Base-by-base conservation (phyloP, 2,888 invertebrate genomes). In the Clivina fossor region DNA sequence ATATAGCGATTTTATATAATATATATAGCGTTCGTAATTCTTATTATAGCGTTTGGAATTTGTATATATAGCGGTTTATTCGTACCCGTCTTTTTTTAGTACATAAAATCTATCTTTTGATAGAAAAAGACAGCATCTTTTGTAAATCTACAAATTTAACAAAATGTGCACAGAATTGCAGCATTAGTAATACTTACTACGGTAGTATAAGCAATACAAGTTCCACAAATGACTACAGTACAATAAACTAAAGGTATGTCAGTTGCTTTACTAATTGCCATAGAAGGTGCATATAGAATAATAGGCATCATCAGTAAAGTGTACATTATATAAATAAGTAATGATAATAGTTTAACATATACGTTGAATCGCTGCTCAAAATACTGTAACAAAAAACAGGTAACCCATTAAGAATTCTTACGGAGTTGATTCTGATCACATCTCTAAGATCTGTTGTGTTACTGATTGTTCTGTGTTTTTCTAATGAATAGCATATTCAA, bases 261-360 rank as follows among this genome's bases (percentile, higher is more conserved):
- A 2, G 44, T 53, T 15, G 37, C 37, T 19, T 53, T 43, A 35
- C 37, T 35, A 3, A 53, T 18, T 4, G 53, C 53, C 4, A 53
- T 26, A 3, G 53, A 32, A 0, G 53, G 53, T 7, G 53, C 53
- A 37, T 44, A 44, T 18, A 53, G 16, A 8, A 44, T 19, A 11
- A 44, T 19, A 35, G 53, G 53, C 53, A 53, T 53, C 28, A 53
- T 5, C 11, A 53, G 26, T n/a, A 53, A 24, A 9, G 53, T 35
- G n/a, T 53, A 18, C 1, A 53, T 13, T 7, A 53, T 24, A 19
- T 53, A 53, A 44, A 53, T 53, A n/a, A 24, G 9, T n/a, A 44
- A 44, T 13, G 53, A 44, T 8, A 53, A 13, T 16, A 53, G 7
- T 33, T 35, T 33, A 1, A 53, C 44, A 18, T 35, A 44, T 1